Evolutionary conservation across 2,797 vertebrate species (phyloP).

Genomic region (Syndactyla subalaris): DNA sequence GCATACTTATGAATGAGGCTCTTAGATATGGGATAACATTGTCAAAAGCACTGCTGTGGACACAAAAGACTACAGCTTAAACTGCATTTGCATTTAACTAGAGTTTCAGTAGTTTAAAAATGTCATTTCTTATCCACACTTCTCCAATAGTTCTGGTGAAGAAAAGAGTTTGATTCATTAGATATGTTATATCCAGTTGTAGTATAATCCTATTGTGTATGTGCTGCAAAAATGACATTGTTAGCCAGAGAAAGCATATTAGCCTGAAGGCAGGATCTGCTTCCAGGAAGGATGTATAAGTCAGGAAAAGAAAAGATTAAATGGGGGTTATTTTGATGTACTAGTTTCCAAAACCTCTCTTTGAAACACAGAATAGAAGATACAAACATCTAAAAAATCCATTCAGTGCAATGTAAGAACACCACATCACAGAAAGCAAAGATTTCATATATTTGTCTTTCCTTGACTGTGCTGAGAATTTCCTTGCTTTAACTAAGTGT

Average conservation of each 20-base stretch:
- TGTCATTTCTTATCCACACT: neutral
- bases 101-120: neutral
- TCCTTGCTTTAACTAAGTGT: neutral
- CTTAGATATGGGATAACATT: neutral
- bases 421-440: neutral
- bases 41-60: neutral
- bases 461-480: neutral
- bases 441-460: neutral
- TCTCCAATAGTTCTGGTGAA: neutral
- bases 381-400: neutral
- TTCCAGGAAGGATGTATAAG: neutral
- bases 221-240: neutral
- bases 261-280: neutral
- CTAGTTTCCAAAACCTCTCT: neutral
- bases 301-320: neutral
- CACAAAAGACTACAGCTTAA: neutral
- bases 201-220: neutral
- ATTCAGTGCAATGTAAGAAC: neutral
- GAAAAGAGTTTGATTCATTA: neutral
- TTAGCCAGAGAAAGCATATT: neutral
- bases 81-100: neutral
- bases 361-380: neutral
- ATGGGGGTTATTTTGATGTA: neutral
- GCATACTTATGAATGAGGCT: neutral
- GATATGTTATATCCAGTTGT: neutral